Conservation (phyloP, 2,888 invertebrate genomes). For the Imbricaverruca yamaguchii region DNA sequence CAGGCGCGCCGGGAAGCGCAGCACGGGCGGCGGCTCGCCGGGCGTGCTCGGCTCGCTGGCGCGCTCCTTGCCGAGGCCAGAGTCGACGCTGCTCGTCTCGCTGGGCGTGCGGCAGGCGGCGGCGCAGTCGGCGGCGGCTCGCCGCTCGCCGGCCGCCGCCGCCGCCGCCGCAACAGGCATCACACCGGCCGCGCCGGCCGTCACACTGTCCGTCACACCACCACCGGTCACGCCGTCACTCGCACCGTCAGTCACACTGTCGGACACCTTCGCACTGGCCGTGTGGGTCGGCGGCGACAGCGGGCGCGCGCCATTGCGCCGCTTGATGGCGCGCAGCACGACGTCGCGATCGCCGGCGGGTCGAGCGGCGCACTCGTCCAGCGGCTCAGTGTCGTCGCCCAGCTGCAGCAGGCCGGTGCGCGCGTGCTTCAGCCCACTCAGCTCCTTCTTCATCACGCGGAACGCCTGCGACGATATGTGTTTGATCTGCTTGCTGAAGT, state of each 20-base stretch:
- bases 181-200: no score
- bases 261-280: no score
- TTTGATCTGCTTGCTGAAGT: conserved; percentile 19
- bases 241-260: no score
- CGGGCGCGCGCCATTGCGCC: not conserved
- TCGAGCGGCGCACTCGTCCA: not conserved
- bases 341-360: not conserved
- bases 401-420: not conserved
- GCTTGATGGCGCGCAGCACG: not conserved
- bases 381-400: not conserved
- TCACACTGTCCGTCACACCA: no score
- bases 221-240: no score
- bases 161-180: not conserved
- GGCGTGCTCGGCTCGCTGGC: conserved; percentile 2
- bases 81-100: conserved; percentile 21
- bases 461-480: conserved; percentile 19
- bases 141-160: not conserved
- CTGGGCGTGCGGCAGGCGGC: conserved; percentile 9
- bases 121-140: not conserved
- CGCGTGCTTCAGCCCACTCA: not conserved
- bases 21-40: not conserved
- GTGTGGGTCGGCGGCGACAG: not conserved
- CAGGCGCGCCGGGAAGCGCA: not conserved
- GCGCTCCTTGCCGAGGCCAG: conserved; percentile 13
- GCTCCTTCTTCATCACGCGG: conserved; percentile 12